A percentile compares a stretch with the other conserved stretches of the same genome.
Conservation (phyloP, 2,888 invertebrate species). For the Drosophila mayaguana region DNA sequence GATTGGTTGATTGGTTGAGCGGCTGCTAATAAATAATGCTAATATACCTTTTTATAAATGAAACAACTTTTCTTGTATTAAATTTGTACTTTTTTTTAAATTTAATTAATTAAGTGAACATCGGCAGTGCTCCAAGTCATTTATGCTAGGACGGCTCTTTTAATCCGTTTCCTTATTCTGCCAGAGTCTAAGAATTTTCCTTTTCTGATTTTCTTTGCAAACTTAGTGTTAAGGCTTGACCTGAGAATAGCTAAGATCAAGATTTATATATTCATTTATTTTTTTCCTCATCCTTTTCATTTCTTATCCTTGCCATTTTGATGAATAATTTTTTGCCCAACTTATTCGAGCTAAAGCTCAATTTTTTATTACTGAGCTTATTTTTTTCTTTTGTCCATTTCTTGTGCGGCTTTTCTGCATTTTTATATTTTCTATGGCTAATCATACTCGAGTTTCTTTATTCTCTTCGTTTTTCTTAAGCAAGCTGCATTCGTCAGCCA, state of each 20-base stretch:
- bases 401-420: slow-evolving; percentile 3
- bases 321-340: background rate
- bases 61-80: no score
- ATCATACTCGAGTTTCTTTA: slow-evolving; percentile 35
- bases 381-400: background rate
- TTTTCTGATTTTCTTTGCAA: background rate
- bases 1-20: no score
- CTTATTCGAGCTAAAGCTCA: background rate
- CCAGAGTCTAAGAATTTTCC: background rate
- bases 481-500: slow-evolving; percentile 44
- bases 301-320: background rate
- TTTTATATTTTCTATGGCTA: slow-evolving; percentile 18
- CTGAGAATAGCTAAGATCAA: background rate
- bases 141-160: no score
- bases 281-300: background rate
- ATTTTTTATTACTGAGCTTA: slow-evolving; percentile 4
- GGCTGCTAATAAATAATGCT: no score
- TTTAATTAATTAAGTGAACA: no score
- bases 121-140: background rate
- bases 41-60: no score
- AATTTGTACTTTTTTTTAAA: no score
- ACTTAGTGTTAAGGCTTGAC: background rate
- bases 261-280: background rate
- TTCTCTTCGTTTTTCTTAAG: slow-evolving; percentile 4
- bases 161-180: background rate